Evolutionary conservation across 2,113 vertebrate genomes (phyloP), one percentile per base, ranked within the genome.

Genomic region (Leptosomus discolor): DNA sequence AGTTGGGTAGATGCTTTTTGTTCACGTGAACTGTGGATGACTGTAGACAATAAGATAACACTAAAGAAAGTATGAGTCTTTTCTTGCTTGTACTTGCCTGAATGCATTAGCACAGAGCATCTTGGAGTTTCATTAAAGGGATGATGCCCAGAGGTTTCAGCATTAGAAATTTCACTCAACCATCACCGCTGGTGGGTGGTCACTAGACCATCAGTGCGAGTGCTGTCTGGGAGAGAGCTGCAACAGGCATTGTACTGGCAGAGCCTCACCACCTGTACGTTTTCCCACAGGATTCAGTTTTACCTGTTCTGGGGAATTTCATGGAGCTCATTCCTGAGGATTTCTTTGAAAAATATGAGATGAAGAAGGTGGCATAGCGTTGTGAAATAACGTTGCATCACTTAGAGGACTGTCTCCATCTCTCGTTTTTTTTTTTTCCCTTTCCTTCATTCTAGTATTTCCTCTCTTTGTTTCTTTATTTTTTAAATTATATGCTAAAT

Each of bases 191-290:
- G 13, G 46, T 15, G 9, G 41, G 37, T 4, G 19, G 2, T 37
- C 48, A 22, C 13, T 12, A 29, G 50, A 32, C 12, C 51, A 19
- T 2, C 39, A 10, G 0, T 6, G 56, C 1, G 9, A 50, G 7
- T 1, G 27, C 5, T 67, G 7, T 5, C 14, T 21, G 34, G 36
- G 23, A 12, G 8, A 45, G 41, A 54, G 15, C 26, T 36, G 48
- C 46, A 13, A 11, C 14, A 41, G 53, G 56, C 11, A 4, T 29
- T 17, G 5, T 23, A 4, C 20, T 23, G 23, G 13, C 37, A 67
- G 6, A n/a, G 29, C 29, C 39, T 8, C 9, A 17, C 15, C 34
- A 15, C 8, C 4, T 6, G 2, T 1, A 3, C 4, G 0, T n/a
- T 65, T 51, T 30, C 53, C 45, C 23, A 14, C 30, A 13, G 34